phyloP scores from a whole-genome alignment of 2,113 vertebrate genomes.

The Sceloporus tristichus region DNA sequence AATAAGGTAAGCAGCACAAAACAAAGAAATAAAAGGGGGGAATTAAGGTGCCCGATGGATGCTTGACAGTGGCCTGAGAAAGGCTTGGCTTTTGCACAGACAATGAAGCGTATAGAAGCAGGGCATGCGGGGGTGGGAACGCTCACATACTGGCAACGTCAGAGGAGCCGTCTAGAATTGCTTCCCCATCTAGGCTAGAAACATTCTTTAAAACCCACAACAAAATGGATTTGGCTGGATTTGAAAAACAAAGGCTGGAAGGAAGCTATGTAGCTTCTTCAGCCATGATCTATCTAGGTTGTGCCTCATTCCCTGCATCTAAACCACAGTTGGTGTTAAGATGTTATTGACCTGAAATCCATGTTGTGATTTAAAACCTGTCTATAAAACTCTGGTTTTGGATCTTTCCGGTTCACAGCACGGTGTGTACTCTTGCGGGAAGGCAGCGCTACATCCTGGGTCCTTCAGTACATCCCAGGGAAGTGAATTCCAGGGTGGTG shows the following conservation, averaged over 20 bases:
- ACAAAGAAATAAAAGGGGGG: constrained; percentile 28
- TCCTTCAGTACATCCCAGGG: no score
- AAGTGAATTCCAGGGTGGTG: no score
- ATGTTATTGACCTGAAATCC: not conserved
- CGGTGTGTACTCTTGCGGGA: not conserved
- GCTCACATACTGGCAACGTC: not conserved
- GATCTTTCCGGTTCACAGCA: not conserved
- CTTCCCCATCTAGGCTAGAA: not conserved
- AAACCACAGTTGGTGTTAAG: not conserved
- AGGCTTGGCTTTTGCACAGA: not conserved
- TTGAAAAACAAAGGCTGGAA: no score
- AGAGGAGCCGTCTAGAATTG: not conserved
- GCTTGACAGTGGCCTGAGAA: not conserved
- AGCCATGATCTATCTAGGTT: no score
- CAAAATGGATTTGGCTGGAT: no score
- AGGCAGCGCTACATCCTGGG: no score
- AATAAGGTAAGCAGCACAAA: constrained; percentile 28
- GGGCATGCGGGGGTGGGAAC: not conserved
- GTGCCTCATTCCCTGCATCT: no score
- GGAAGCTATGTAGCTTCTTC: not conserved
- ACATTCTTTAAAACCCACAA: not conserved
- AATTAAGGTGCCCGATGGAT: constrained; percentile 25
- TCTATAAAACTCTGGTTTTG: not conserved
- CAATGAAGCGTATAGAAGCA: not conserved
- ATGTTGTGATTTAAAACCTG: not conserved